These are phyloP conservation scores for Hedychridium roseum DNA, from an alignment of 2,888 invertebrate species.

Conservation along the genomic window DNA sequence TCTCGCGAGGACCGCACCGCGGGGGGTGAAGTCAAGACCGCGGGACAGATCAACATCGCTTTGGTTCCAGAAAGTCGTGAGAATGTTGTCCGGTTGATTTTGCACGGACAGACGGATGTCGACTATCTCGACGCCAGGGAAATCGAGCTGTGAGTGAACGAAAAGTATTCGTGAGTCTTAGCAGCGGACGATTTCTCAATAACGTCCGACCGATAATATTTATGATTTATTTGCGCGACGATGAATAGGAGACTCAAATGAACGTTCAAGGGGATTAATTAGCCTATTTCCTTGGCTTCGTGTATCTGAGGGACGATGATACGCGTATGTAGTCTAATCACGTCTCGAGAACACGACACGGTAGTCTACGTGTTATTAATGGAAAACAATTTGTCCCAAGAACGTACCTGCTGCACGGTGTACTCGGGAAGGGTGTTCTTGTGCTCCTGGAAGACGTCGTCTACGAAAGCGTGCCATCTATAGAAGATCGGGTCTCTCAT, in stretches of 20 bases:
- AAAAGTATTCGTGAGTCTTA: no score
- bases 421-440: slow-evolving; percentile 78
- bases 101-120: slow-evolving; percentile 66
- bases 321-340: slow-evolving; percentile 16
- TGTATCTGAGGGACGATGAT: slow-evolving; percentile 2
- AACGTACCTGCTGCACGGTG: slow-evolving; percentile 66
- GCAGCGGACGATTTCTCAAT: no score
- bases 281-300: no score
- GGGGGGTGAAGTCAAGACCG: slow-evolving; percentile 83
- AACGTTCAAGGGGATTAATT: no score
- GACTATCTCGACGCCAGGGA: slow-evolving; percentile 71
- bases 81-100: slow-evolving; percentile 65
- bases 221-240: no score
- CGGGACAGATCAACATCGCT: slow-evolving; percentile 79
- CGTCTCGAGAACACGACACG: slow-evolving; percentile 10
- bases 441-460: slow-evolving; percentile 79
- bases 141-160: slow-evolving; percentile 73
- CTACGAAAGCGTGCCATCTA: slow-evolving; percentile 83
- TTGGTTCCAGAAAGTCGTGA: slow-evolving; percentile 82
- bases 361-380: no score
- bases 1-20: slow-evolving; percentile 76
- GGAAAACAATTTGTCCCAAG: background rate
- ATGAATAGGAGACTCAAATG: no score
- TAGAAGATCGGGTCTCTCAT: slow-evolving; percentile 90
- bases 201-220: no score